phyloP scores from a whole-genome alignment of 2,888 invertebrate species.

The Heterodera filipjevi region DNA sequence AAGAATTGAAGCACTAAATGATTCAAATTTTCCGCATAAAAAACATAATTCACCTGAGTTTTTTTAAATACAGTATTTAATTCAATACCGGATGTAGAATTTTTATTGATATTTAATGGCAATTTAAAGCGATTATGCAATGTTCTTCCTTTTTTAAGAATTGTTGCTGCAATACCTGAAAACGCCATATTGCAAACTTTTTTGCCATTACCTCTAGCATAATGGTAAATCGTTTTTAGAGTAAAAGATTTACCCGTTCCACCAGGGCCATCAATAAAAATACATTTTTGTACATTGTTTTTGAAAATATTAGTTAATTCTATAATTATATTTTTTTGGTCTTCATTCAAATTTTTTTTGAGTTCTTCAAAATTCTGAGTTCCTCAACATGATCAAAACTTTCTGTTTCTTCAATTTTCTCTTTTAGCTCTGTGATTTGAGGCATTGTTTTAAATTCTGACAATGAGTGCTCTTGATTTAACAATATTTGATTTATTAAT shows the following conservation, averaged over 20 bases:
- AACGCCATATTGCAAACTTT: conserved; percentile 35
- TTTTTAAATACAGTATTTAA: conserved; percentile 13
- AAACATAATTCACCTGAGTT: too few relatives aligned
- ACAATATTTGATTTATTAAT: conserved; percentile 17
- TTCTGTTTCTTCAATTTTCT: not conserved
- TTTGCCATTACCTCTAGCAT: conserved; percentile 30
- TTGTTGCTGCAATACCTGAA: conserved; percentile 38
- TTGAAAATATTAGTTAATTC: not conserved
- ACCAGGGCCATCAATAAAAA: conserved; percentile 67
- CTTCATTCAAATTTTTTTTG: conserved; percentile 18
- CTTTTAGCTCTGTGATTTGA: not conserved
- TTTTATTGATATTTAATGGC: conserved; percentile 27
- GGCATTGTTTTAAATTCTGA: conserved; percentile 1
- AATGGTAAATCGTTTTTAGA: conserved; percentile 52
- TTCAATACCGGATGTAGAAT: conserved; percentile 33
- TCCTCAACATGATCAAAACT: conserved; percentile 4
- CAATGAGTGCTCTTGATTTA: conserved; percentile 4
- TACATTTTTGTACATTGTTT: conserved; percentile 35
- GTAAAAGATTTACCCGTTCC: conserved; percentile 67
- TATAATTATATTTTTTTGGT: not conserved
- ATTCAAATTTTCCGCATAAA: too few relatives aligned
- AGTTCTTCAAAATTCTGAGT: conserved; percentile 17
- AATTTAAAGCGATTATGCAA: conserved; percentile 34
- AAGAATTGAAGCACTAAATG: too few relatives aligned
- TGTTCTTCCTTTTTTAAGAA: too few relatives aligned